A percentile compares a stretch with the other conserved stretches of the same genome.
These are phyloP conservation scores for Rallus limicola DNA, from an alignment of 2,113 vertebrate genomes.

Conservation along the genomic window DNA sequence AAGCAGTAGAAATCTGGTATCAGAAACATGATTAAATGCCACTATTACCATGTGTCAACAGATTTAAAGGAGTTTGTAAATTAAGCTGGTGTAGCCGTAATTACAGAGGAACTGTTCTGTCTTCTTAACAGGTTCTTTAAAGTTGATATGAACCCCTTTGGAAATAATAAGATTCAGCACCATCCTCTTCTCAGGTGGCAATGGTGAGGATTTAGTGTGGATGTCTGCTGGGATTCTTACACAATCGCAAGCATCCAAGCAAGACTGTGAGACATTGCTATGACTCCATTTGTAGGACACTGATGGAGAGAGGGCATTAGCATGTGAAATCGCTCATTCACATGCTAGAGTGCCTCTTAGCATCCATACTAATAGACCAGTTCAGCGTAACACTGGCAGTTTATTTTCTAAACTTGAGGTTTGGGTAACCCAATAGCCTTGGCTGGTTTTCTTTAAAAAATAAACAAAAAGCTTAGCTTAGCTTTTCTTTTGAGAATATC, in stretches of 20 bases:
- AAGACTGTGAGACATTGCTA: background rate
- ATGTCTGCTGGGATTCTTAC: background rate
- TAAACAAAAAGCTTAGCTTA: background rate
- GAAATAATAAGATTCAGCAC: background rate
- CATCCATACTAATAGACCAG: constrained; percentile 8
- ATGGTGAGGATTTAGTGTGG: background rate
- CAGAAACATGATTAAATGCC: background rate
- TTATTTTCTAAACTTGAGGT: background rate
- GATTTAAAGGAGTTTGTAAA: background rate
- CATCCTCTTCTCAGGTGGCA: background rate
- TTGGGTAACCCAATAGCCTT: background rate
- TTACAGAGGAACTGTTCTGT: background rate
- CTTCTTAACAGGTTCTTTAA: background rate
- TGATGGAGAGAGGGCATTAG: background rate
- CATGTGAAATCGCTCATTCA: constrained; percentile 14
- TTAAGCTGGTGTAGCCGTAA: background rate
- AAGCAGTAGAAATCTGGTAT: background rate
- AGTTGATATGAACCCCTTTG: background rate
- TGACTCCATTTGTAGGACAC: background rate
- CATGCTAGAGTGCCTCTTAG: background rate
- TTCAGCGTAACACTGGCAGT: background rate
- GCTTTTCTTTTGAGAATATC: background rate
- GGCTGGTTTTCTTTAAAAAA: background rate
- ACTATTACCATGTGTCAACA: background rate
- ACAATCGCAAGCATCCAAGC: background rate